Base-by-base conservation (phyloP, 1,140 invertebrate species). In the Diachasmimorpha longicaudata region DNA sequence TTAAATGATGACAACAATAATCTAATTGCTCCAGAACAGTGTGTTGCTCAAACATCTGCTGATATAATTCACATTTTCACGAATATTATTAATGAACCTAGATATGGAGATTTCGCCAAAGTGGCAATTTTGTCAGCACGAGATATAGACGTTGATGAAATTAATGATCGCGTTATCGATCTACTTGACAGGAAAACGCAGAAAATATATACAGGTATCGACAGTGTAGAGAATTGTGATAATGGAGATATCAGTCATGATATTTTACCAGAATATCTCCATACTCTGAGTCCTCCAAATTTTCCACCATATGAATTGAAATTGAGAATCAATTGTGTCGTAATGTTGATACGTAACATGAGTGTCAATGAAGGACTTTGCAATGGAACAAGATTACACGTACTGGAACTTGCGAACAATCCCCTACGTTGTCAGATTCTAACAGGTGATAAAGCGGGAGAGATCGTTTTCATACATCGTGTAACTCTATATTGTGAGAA, bases 381-480 rank as follows among this genome's bases (percentile, higher is more conserved):
- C 66, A 75, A 72, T 66, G 78, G 78, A 14, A 78, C 77, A 9
- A 72, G 80, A 36, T 55, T 82, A 14, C 58, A 63, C 37, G 77
- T 82, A 0, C 46, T 68, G 11, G 39, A 73, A 25, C 25, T 81
- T 55, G 36, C 23, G 0, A 77, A 82, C 42, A 69, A 78, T 73
- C 63, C 79, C 11, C 74, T 83, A 31, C 73, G 74, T 68, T 78
- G 75, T 23, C 78, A 73, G 70, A 81, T 81, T 63, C 31, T 83
- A 19, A 80, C 63, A 25, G 75, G 78, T 52, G 76, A 79, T 63
- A 8, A 71, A 52, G 39, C n/a, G n/a, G n/a, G n/a, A n/a, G n/a
- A n/a, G n/a, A n/a, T n/a, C n/a, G n/a, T n/a, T n/a, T n/a, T n/a
- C 68, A 13, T 79, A 23, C 14, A 63, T 71, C 31, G 68, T 6